phyloP scores from a whole-genome alignment of 2,888 invertebrate species.

The Leucophora obtusa region DNA sequence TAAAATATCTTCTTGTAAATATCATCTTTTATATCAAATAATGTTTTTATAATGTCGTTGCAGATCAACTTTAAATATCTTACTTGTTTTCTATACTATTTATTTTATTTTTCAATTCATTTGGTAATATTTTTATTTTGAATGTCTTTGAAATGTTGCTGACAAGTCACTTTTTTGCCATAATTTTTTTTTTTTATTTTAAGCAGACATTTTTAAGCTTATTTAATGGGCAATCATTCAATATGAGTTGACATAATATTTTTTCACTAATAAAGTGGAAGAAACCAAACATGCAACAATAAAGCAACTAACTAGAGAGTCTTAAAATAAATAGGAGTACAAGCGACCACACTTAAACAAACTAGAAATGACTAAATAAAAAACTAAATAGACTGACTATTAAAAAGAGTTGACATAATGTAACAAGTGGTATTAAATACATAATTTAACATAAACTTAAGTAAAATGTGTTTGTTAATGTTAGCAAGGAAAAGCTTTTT shows the following conservation, averaged over 20 bases:
- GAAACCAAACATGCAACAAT: conserved; percentile 45
- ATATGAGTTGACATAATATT: conserved; percentile 66
- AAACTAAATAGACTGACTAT: conserved; percentile 21
- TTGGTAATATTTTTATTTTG: conserved; percentile 22
- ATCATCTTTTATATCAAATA: too few species aligned
- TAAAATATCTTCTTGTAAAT: too few species aligned
- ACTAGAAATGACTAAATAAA: conserved; percentile 38
- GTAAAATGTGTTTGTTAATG: not conserved
- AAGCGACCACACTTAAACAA: conserved; percentile 14
- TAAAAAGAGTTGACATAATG: conserved; percentile 31
- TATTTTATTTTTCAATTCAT: not conserved
- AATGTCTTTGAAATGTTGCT: conserved; percentile 37
- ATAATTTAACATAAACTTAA: conserved; percentile 32
- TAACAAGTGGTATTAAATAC: conserved; percentile 41
- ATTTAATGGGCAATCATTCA: conserved; percentile 67
- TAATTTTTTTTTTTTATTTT: conserved; percentile 11
- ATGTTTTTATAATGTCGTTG: too few species aligned
- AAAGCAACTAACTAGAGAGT: conserved; percentile 26
- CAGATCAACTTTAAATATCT: too few species aligned
- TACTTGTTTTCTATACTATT: not conserved
- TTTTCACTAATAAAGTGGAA: conserved; percentile 47
- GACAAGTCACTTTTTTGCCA: conserved; percentile 38
- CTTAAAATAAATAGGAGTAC: conserved; percentile 9
- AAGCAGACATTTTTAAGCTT: conserved; percentile 44
- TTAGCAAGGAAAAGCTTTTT: not conserved